These are phyloP conservation scores for Mugil cephalus DNA, from an alignment of 2,113 vertebrate species.

Conservation along the genomic window DNA sequence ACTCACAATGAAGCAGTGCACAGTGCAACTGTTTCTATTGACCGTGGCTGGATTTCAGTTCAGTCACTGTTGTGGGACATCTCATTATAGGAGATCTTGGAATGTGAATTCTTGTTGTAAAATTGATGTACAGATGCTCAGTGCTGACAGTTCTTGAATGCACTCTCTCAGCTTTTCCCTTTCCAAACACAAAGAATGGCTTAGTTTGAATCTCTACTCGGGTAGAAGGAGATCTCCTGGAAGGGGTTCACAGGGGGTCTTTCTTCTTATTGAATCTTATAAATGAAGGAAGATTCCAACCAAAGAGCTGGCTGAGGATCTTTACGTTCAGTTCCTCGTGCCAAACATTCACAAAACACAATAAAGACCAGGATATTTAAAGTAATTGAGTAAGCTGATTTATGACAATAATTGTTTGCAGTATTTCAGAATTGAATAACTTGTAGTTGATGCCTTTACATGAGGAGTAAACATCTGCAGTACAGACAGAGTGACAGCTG, in stretches of 20 bases:
- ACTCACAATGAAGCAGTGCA: conserved; percentile 30
- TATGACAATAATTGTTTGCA: too few relatives aligned
- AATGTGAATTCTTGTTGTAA: conserved; percentile 4
- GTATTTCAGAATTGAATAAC: too few relatives aligned
- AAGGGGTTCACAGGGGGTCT: background rate
- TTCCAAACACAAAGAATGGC: conserved; percentile 15
- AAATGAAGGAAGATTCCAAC: background rate
- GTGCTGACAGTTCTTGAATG: background rate
- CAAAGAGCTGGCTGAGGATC: background rate
- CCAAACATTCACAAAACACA: too few relatives aligned
- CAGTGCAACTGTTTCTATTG: conserved; percentile 23
- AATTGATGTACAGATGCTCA: conserved; percentile 7
- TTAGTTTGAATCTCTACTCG: background rate
- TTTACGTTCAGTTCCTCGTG: conserved; percentile 10
- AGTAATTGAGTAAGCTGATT: too few relatives aligned
- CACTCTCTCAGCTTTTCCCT: background rate
- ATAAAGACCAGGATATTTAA: too few relatives aligned
- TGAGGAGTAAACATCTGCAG: background rate
- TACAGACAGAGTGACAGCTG: background rate
- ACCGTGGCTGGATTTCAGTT: conserved; percentile 2
- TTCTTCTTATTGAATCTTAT: conserved; percentile 11
- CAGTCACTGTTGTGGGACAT: background rate
- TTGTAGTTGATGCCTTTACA: background rate
- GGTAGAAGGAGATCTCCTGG: background rate
- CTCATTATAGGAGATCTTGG: background rate